Evolutionary conservation across 2,113 vertebrate genomes (phyloP).

Genomic region (Oenanthe oenanthe): DNA sequence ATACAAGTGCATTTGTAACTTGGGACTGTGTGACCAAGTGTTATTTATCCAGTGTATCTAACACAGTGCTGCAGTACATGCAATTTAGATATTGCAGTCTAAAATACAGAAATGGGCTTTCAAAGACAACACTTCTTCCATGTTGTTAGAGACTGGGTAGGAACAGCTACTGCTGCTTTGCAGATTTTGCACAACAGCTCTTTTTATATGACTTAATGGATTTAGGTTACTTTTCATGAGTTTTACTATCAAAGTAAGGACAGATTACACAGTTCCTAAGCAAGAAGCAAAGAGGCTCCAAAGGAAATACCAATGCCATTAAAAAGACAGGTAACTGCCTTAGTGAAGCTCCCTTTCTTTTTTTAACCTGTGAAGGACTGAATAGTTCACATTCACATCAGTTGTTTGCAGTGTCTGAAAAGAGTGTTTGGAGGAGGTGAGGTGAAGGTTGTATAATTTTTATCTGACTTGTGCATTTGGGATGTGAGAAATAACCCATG

Average conservation of each 20-base stretch:
- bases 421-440: neutral
- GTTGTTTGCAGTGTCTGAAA: neutral
- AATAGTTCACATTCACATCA: neutral
- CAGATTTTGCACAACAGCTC: neutral
- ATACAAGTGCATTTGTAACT: neutral
- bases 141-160: rapidly evolving
- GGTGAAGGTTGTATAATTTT: neutral
- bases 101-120: neutral
- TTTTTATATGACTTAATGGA: neutral
- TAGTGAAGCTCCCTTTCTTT: neutral
- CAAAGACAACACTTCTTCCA: neutral
- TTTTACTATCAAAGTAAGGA: neutral
- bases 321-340: neutral
- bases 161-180: neutral
- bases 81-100: neutral
- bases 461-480: neutral
- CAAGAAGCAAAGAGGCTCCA: neutral
- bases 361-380: neutral
- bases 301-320: neutral
- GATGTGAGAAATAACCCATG: neutral
- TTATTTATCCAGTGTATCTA: neutral
- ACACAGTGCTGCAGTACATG: neutral
- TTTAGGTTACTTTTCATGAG: neutral
- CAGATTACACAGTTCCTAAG: neutral
- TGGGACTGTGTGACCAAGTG: neutral